Evolutionary conservation across 2,888 invertebrate species (phyloP), one percentile per base, ranked within the genome.

Genomic region (Orthosia incerta): DNA sequence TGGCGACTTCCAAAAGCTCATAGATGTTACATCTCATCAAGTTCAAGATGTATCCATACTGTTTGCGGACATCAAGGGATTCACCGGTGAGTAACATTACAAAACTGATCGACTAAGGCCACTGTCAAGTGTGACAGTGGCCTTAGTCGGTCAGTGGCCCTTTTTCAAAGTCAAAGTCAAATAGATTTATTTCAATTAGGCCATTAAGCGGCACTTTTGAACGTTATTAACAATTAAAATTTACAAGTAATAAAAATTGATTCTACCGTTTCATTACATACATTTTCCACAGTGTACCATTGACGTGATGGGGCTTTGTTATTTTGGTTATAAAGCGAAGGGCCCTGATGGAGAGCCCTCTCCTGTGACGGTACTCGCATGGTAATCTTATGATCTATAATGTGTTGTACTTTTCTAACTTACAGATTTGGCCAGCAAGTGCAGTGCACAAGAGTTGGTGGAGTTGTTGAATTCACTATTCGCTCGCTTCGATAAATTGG

Each of bases 21-120:
- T 99, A 99, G 46, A 79, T 31, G 18, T 23, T 94, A 99, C 99
- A 81, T 15, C 48, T n/a, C 99, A 99, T 93, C 97, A 99, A 74
- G 99, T 99, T 93, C 98, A 99, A 90, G 98, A 99, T 91, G 99
- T 99, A 85, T 99, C 99, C 94, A 99, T 99, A 90, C 97, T 99
- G 15, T 99, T 99, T 92, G 99, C 99, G 2, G 99, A 99, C 90
- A 99, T 99, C 89, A 99, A 99, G 95, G 99, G 99, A 68, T 98
- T 99, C 90, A 98, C 98, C 78, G 98, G 98, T 98, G 93, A 91
- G 75, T 7, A 23, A 20, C 7, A 15, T 5, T 15, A 7, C 16
- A 23, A 55, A 63, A 50, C 26, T 31, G 18, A 26, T 18, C 39
- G 9, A 31, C 31, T 31, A 31, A 4, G 26, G 26, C 26, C 26